These are phyloP conservation scores for Pecten maximus DNA, from an alignment of 2,888 invertebrate species.

Conservation along the genomic window DNA sequence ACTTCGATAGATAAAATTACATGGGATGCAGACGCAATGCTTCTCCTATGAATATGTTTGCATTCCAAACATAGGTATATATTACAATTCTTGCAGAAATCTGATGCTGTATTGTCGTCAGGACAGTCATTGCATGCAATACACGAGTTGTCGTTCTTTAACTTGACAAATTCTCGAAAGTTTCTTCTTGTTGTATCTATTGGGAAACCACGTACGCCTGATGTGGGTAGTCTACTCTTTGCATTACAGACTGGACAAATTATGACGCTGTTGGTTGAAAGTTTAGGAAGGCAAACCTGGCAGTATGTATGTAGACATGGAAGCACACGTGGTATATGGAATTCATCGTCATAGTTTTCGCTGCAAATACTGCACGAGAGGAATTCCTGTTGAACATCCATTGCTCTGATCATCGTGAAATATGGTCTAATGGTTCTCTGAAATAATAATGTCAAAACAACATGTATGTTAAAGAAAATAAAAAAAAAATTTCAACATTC, in stretches of 20 bases:
- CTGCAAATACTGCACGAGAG: constrained; percentile 65
- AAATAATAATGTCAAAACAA: no score
- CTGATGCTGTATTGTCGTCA: constrained; percentile 62
- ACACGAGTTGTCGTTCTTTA: constrained; percentile 61
- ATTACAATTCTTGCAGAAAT: constrained; percentile 68
- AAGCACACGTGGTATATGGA: constrained; percentile 61
- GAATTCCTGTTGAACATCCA: constrained; percentile 67
- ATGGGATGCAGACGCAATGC: constrained; percentile 63
- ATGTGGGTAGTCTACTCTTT: constrained; percentile 57
- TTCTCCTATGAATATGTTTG: constrained; percentile 62
- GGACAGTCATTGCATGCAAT: constrained; percentile 68
- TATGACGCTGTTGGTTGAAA: constrained; percentile 50
- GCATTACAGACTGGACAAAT: constrained; percentile 64
- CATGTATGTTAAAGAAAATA: no score
- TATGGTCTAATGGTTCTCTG: no score
- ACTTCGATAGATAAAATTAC: constrained; percentile 59
- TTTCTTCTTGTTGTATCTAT: constrained; percentile 66
- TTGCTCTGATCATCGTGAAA: constrained; percentile 59
- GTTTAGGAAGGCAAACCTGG: constrained; percentile 60
- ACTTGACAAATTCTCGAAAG: constrained; percentile 64
- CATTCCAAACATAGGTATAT: constrained; percentile 67
- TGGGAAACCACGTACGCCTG: constrained; percentile 59
- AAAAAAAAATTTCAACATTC: no score
- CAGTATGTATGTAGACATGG: constrained; percentile 68
- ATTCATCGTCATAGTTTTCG: constrained; percentile 62